Conservation (phyloP, 1,140 invertebrate genomes). For the Drosophila quadrilineata region DNA sequence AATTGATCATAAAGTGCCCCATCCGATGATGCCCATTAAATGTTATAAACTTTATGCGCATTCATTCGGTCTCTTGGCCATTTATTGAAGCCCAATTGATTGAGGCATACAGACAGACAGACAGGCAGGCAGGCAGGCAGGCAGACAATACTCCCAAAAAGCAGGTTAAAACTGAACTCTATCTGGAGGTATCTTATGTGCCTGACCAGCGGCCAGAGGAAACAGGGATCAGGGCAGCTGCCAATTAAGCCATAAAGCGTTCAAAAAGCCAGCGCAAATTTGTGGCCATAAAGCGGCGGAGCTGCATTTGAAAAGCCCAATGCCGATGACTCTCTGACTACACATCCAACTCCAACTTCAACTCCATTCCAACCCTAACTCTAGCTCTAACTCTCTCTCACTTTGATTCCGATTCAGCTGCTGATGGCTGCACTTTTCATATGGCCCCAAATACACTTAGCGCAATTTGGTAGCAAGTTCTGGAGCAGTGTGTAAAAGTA, state of each 20-base stretch:
- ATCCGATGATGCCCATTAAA: conserved; percentile 64
- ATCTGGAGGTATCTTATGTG: no score
- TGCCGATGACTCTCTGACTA: conserved; percentile 20
- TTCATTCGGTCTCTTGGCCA: conserved; percentile 31
- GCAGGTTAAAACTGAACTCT: not conserved
- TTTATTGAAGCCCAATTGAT: conserved; percentile 47
- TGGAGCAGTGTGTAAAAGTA: no score
- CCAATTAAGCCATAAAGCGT: conserved; percentile 79
- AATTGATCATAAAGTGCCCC: conserved; percentile 62
- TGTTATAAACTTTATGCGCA: conserved; percentile 61
- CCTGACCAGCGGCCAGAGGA: conserved; percentile 1
- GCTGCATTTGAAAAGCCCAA: conserved; percentile 45
- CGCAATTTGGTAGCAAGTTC: no score
- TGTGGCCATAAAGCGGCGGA: conserved; percentile 65
- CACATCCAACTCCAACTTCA: not conserved
- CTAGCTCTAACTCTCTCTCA: not conserved
- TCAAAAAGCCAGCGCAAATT: conserved; percentile 77
- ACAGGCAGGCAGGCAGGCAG: no score
- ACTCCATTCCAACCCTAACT: not conserved
- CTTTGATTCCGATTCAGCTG: no score
- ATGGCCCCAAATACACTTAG: no score
- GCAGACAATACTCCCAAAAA: no score
- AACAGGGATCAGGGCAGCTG: no score
- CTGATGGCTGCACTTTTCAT: no score
- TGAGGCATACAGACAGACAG: not conserved